These are phyloP conservation scores for Dromococcyx pavoninus DNA, from an alignment of 2,797 vertebrate species.

Conservation along the genomic window DNA sequence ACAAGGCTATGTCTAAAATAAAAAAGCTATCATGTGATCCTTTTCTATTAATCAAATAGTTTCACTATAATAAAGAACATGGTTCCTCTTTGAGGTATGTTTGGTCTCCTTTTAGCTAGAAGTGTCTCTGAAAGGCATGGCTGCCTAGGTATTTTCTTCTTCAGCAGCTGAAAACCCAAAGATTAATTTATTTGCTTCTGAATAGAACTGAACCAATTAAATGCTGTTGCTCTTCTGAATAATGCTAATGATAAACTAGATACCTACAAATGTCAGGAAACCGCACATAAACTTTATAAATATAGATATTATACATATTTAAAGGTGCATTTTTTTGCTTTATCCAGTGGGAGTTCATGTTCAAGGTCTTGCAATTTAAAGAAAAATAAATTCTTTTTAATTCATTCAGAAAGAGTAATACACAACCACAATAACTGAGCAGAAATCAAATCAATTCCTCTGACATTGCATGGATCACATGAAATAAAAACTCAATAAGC, in stretches of 20 bases:
- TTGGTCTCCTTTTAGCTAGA: not conserved
- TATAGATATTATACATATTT: not conserved
- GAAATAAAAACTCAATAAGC: not conserved
- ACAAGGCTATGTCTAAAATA: not conserved
- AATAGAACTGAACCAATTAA: not conserved
- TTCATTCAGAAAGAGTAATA: not conserved
- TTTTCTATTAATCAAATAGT: not conserved
- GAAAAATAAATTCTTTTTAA: not conserved
- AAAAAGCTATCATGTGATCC: not conserved
- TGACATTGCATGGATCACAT: not conserved
- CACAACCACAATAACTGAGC: not conserved
- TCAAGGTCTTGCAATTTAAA: not conserved
- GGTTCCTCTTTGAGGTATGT: not conserved
- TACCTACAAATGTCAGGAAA: not conserved
- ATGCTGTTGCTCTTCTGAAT: not conserved
- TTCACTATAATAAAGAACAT: not conserved
- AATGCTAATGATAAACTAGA: not conserved
- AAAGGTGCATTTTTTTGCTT: not conserved
- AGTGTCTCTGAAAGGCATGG: not conserved
- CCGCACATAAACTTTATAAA: not conserved
- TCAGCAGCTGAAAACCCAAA: not conserved
- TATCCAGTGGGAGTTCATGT: not conserved
- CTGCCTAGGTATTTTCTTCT: not conserved
- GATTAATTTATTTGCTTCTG: not conserved
- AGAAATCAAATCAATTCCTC: not conserved